Evolutionary conservation across 2,888 invertebrate genomes (phyloP), one percentile per base, ranked within the genome.

Genomic region (Tiliacea aurago): DNA sequence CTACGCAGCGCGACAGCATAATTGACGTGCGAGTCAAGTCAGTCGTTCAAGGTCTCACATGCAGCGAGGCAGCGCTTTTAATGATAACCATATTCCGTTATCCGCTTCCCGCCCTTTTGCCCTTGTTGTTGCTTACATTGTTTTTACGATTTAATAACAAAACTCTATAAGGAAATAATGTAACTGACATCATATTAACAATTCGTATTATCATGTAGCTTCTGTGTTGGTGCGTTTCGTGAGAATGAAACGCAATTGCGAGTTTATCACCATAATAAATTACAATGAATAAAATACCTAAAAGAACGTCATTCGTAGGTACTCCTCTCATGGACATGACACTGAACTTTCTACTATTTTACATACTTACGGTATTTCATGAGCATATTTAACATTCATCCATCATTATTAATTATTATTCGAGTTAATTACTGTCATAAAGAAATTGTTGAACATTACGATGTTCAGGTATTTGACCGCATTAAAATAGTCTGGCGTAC

Each of bases 101-200:
- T 73, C 69, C 55, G 68, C 70, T 81, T 74, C 76, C 80, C 78
- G 80, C 83, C 84, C 78, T 82, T 80, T 83, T 84, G 80, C 78
- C 81, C 81, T 84, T 81, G 73, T 71, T 64, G 75, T 56, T 70
- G 71, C 68, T 53, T 70, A 73, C 66, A 65, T 66, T 70, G 63
- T 80, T 70, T 73, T 68, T 58, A 69, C 59, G 37, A 67, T 78
- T 70, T 67, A 71, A 77, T 67, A 82, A 63, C 62, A 56, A 73
- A 70, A 71, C 77, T 62, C 66, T 78, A 78, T 78, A 78, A 72
- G 86, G 84, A 83, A 84, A 87, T 83, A 76, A 81, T 75, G 72
- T 64, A 75, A 70, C 28, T 18, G 28, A 69, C 11, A 59, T 28
- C 33, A 43, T 65, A 79, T 72, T 77, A 77, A 68, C 51, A 68